phyloP scores from a whole-genome alignment of 2,113 vertebrate genomes.

The Thinocorus orbignyianus region DNA sequence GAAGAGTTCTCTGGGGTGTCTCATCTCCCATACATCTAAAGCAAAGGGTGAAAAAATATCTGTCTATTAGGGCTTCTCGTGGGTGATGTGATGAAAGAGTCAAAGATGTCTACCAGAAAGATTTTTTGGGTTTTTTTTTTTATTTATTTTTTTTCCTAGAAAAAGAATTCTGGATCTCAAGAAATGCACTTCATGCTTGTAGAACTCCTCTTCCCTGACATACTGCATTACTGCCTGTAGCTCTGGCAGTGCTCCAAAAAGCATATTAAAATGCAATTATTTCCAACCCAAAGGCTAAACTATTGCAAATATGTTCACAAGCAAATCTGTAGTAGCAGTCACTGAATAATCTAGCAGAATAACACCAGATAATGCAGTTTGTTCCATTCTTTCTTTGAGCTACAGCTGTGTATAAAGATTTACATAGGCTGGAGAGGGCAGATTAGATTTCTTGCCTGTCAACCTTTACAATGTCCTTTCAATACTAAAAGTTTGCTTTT shows the following conservation, averaged over 20 bases:
- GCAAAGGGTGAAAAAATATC: neutral
- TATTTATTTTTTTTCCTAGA: neutral
- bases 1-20: neutral
- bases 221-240: neutral
- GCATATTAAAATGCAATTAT: neutral
- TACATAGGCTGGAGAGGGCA: neutral
- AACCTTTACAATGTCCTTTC: neutral
- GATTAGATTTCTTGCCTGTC: neutral
- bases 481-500: neutral
- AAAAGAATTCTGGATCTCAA: neutral
- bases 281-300: neutral
- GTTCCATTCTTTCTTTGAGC: neutral
- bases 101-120: neutral
- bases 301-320: neutral
- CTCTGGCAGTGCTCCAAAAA: neutral
- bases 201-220: neutral
- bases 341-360: neutral
- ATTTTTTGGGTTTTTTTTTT: neutral
- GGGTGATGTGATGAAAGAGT: neutral
- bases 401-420: neutral
- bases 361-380: neutral
- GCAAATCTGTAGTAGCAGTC: neutral
- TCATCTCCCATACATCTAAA: neutral
- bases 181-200: neutral
- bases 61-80: neutral